phyloP scores from a whole-genome alignment of 2,888 invertebrate species.

The Drosophila kanekoi region DNA sequence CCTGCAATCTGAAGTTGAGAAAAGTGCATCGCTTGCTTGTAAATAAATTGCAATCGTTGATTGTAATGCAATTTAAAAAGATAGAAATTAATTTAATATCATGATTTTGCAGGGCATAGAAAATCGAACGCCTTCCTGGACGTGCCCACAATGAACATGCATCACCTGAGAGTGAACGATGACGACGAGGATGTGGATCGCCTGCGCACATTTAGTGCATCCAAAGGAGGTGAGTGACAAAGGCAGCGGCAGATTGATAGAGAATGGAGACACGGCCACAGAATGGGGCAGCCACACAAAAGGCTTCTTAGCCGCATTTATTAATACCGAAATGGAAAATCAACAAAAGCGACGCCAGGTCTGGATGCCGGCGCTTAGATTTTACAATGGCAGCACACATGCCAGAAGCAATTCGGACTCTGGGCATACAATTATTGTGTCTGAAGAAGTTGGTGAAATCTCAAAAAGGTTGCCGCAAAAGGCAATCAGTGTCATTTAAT shows the following conservation, averaged over 20 bases:
- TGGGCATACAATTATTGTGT: conserved; percentile 41
- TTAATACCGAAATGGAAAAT: conserved; percentile 74
- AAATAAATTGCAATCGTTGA: conserved; percentile 9
- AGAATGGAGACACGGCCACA: background rate
- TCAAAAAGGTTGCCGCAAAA: conserved; percentile 52
- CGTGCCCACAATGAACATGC: conserved; percentile 86
- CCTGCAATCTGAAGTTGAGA: background rate
- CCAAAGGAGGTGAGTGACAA: conserved; percentile 90
- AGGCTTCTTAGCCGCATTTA: conserved; percentile 43
- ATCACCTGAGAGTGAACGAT: conserved; percentile 84
- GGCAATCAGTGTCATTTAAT: conserved; percentile 67
- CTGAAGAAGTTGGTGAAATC: conserved; percentile 57
- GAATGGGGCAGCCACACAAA: conserved; percentile 23
- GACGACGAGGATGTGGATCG: conserved; percentile 94
- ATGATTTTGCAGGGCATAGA: conserved; percentile 85
- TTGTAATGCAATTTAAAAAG: conserved; percentile 39
- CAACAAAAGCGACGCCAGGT: conserved; percentile 43
- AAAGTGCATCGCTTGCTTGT: background rate
- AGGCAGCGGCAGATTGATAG: background rate
- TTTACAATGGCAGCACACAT: conserved; percentile 19
- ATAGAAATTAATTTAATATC: conserved; percentile 25
- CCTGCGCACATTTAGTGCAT: conserved; percentile 96
- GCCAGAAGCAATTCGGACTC: background rate
- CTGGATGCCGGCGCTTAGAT: conserved; percentile 51
- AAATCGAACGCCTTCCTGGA: conserved; percentile 89